phyloP scores from a whole-genome alignment of 2,113 vertebrate species.

The Dipodomys ordii region DNA sequence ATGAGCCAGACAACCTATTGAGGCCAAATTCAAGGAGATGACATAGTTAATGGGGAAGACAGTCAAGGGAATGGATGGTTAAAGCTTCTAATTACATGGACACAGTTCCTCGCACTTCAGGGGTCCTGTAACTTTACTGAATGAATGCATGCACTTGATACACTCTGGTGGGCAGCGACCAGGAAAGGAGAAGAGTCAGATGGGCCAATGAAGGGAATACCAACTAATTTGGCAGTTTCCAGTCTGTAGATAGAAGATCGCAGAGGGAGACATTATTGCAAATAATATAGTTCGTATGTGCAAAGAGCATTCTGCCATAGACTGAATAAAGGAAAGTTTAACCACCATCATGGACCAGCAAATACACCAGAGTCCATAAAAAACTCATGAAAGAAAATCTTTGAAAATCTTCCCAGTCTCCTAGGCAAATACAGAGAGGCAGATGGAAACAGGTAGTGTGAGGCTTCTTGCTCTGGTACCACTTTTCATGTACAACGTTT shows the following conservation, averaged over 20 bases:
- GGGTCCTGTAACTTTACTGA: not conserved
- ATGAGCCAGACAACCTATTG: not conserved
- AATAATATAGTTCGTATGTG: not conserved
- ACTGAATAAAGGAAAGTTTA: constrained; percentile 17
- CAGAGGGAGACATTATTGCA: not conserved
- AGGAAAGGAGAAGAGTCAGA: not conserved
- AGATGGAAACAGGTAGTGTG: not conserved
- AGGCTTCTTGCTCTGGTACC: not conserved
- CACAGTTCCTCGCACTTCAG: not conserved
- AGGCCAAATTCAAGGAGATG: not conserved
- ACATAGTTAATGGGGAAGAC: not conserved
- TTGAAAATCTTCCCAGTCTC: not conserved
- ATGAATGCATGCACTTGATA: not conserved
- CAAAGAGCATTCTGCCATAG: not conserved
- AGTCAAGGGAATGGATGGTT: not conserved
- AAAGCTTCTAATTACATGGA: not conserved
- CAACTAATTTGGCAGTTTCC: not conserved
- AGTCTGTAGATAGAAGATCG: not conserved
- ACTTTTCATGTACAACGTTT: not conserved
- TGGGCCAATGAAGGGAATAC: not conserved
- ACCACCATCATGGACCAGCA: not conserved
- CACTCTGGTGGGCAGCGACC: not conserved
- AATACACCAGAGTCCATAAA: not conserved
- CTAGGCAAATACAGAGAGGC: not conserved
- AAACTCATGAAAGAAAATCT: not conserved